These are phyloP conservation scores for Etheostoma perlongum DNA, from an alignment of 2,797 vertebrate genomes.

Conservation along the genomic window DNA sequence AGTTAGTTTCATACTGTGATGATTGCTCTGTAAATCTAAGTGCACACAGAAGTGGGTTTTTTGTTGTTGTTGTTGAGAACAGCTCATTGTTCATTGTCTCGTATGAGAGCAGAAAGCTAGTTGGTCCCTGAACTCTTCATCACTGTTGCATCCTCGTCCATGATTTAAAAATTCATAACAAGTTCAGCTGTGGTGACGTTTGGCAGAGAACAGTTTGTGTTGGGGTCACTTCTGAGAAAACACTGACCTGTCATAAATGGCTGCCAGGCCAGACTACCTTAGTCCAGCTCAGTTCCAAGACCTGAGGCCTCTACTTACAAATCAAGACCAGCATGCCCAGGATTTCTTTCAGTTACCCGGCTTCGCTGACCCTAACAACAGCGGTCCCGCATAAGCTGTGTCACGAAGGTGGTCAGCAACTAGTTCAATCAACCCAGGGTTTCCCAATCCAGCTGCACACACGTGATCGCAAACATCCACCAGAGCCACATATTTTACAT, in stretches of 20 bases:
- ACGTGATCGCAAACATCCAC: too few species aligned
- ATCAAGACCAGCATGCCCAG: too few species aligned
- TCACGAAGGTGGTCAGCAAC: too few species aligned
- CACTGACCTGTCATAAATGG: conserved; percentile 6
- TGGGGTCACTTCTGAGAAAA: conserved; percentile 37
- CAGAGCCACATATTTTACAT: too few species aligned
- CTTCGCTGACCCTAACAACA: too few species aligned
- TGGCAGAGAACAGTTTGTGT: conserved; percentile 2
- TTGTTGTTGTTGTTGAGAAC: conserved; percentile 19
- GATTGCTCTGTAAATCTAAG: conserved; percentile 82
- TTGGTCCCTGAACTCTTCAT: conserved; percentile 28
- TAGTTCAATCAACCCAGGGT: too few species aligned
- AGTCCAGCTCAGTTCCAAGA: conserved; percentile 3
- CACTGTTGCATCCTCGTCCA: conserved; percentile 8
- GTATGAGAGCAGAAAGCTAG: not conserved
- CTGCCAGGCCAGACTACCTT: not conserved
- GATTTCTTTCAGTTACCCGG: too few species aligned
- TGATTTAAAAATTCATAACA: not conserved
- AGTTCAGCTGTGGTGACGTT: conserved; percentile 7
- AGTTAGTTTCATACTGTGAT: conserved; percentile 74
- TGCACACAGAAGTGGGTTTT: conserved; percentile 25
- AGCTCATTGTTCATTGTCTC: conserved; percentile 77
- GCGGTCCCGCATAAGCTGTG: too few species aligned
- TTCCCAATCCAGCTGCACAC: too few species aligned
- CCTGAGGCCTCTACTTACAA: too few species aligned